phyloP scores from a whole-genome alignment of 1,140 invertebrate species.

The Drosophila guanche region DNA sequence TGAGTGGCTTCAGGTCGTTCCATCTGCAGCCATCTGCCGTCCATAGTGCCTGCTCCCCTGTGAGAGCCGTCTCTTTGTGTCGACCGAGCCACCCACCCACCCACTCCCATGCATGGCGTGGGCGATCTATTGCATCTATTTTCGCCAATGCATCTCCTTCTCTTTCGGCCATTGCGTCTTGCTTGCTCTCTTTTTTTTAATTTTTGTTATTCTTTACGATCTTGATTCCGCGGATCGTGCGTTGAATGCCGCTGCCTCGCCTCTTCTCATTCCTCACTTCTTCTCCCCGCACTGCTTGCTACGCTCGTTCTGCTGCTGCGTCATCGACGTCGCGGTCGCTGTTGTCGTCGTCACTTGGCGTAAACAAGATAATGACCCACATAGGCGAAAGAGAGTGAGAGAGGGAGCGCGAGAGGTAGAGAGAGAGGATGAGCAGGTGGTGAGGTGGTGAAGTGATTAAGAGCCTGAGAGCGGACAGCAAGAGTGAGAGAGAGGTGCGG shows the following conservation, averaged over 20 bases:
- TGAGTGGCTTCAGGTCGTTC: no score
- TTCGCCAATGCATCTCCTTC: background rate
- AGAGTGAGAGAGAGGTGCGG: background rate
- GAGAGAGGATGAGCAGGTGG: background rate
- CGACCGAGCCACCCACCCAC: no score
- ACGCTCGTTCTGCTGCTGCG: constrained; percentile 28
- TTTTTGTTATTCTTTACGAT: no score
- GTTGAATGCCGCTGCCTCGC: no score
- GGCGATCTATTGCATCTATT: background rate
- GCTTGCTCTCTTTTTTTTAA: no score
- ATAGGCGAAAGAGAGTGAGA: constrained; percentile 25
- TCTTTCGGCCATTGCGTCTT: background rate
- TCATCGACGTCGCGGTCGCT: constrained; percentile 32
- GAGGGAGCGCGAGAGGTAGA: background rate
- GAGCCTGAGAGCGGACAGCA: no score
- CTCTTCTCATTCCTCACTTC: background rate
- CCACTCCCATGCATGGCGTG: no score
- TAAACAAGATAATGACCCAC: constrained; percentile 77
- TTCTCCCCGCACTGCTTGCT: constrained; percentile 19
- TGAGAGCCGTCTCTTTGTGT: no score
- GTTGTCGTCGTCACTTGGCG: constrained; percentile 29
- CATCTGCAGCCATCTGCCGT: no score
- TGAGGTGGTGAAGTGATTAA: background rate
- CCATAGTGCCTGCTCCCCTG: no score
- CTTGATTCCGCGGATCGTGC: no score